Evolutionary conservation across 2,113 vertebrate genomes (phyloP), one percentile per base, ranked within the genome.

Genomic region (Ardeotis arabs): DNA sequence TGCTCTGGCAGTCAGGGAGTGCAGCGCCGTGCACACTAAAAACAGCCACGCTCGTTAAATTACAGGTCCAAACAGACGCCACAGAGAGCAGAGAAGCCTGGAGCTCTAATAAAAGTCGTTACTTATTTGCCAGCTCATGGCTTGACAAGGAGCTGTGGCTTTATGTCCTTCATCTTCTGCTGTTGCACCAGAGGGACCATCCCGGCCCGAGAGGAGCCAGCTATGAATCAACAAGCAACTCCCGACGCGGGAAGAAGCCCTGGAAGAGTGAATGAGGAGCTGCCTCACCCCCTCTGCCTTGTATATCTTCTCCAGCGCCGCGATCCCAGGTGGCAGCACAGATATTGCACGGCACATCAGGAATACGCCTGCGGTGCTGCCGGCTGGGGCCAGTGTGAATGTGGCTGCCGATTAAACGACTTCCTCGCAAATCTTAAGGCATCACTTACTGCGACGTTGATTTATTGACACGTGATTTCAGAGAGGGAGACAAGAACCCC

Each of bases 401-500:
- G 28, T 29, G 33, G 67, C 53, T 37, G 39, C 25, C 53, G 52
- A 8, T 67, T 28, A 24, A 69, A 41, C 12, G 3, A 15, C 21
- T 41, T 39, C 67, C 13, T 44, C 4, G 18, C 7, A 23, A 47
- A 41, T 52, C 64, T 66, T 22, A 22, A n/a, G 66, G 72, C 45
- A 17, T 7, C 1, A 0, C 29, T 35, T 15, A 4, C 27, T 4
- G 22, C 0, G 3, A 14, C 27, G 52, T 31, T 56, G 86, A 37
- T 39, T 53, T 59, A 60, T 49, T 0, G 3, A 75, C 47, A 23
- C 0, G 4, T 10, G 67, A 10, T 14, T 68, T 25, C 28, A 29
- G 44, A 33, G 76, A 16, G 14, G 22, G 20, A 41, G 47, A 13
- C 11, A 7, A 35, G 14, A 41, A 9, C 13, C 39, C 29, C 39